These are phyloP conservation scores for Delichon dasypus DNA, from an alignment of 2,797 vertebrate species.

Conservation along the genomic window DNA sequence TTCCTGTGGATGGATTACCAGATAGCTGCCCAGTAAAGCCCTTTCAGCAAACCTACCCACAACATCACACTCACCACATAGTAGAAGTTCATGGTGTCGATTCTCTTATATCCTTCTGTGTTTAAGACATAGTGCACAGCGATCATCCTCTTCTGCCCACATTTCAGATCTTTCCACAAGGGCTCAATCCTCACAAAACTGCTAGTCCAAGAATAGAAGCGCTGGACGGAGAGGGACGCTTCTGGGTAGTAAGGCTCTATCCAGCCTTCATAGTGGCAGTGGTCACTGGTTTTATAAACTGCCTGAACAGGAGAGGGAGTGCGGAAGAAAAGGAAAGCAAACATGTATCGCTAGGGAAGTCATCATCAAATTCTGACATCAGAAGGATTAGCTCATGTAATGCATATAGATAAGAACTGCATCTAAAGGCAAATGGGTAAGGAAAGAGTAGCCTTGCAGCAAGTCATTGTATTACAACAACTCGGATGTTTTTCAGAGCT, in stretches of 20 bases:
- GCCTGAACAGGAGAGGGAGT: neutral
- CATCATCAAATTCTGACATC: neutral
- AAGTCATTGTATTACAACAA: neutral
- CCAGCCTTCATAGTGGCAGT: constrained; percentile 65
- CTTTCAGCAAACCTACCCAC: neutral
- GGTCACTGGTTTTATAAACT: constrained; percentile 14
- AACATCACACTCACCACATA: constrained; percentile 76
- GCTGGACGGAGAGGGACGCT: neutral
- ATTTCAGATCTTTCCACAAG: constrained; percentile 68
- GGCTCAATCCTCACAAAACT: constrained; percentile 83
- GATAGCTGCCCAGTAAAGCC: neutral
- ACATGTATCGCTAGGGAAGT: neutral
- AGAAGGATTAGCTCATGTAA: neutral
- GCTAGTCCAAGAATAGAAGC: constrained; percentile 83
- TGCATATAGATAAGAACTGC: neutral
- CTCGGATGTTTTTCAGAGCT: neutral
- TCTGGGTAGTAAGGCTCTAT: constrained; percentile 60
- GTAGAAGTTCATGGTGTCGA: constrained; percentile 72
- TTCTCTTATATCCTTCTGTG: constrained; percentile 59
- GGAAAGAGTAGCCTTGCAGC: neutral
- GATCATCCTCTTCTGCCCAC: constrained; percentile 65
- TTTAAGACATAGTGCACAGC: constrained; percentile 79
- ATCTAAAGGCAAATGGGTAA: neutral
- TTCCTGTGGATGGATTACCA: neutral
- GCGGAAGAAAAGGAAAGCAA: neutral